These are phyloP conservation scores for Lepus europaeus DNA, from an alignment of 2,113 vertebrate genomes.

Conservation along the genomic window DNA sequence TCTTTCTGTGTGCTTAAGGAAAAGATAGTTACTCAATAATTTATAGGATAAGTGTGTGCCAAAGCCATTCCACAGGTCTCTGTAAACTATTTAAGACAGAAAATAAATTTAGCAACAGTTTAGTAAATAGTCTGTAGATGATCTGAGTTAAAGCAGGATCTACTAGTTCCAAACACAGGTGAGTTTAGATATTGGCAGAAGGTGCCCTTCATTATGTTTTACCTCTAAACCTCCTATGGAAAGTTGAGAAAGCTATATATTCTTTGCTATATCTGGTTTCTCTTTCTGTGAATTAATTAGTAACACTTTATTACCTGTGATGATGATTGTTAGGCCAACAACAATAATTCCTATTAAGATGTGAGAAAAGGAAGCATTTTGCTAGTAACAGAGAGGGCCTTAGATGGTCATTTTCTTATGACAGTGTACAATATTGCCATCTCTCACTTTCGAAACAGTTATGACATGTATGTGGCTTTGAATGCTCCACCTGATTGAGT, in stretches of 20 bases:
- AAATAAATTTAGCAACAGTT: slow-evolving; percentile 47
- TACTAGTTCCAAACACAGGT: slow-evolving; percentile 25
- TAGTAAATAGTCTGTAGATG: slow-evolving; percentile 8
- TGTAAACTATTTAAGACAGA: slow-evolving; percentile 1
- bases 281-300: slow-evolving; percentile 20
- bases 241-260: slow-evolving; percentile 18
- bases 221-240: slow-evolving; percentile 33
- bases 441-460: slow-evolving; percentile 15
- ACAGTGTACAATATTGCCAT: background rate
- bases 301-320: slow-evolving; percentile 56
- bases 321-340: background rate
- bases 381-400: slow-evolving; percentile 21
- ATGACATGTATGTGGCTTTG: background rate
- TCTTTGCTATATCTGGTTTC: slow-evolving; percentile 47
- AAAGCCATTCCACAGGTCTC: background rate
- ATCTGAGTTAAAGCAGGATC: slow-evolving; percentile 22
- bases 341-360: slow-evolving; percentile 13
- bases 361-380: background rate
- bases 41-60: slow-evolving; percentile 12
- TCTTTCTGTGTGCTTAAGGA: background rate
- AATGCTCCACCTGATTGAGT: background rate
- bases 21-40: background rate
- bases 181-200: slow-evolving; percentile 48
- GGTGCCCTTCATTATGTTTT: slow-evolving; percentile 58
- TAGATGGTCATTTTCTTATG: background rate